Base-by-base conservation (phyloP, 2,113 vertebrate species). In the Ceyx melanurus region DNA sequence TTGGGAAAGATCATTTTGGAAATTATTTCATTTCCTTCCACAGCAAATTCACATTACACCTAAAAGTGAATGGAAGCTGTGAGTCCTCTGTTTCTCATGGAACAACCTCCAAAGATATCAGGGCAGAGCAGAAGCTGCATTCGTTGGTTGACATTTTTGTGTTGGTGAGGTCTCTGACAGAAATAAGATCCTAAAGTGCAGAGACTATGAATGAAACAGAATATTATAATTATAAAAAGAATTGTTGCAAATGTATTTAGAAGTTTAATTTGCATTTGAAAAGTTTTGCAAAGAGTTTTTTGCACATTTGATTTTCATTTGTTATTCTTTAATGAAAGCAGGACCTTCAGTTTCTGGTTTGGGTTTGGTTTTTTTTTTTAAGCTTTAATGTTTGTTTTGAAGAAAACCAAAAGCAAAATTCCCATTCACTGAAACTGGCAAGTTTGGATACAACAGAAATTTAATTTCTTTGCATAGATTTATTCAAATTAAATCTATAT, bases 1-100 rank as follows among this genome's bases (percentile, higher is more conserved):
- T 89, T 78, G 54, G 62, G 72, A 91, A 91, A 80, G 26, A 92
- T 81, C 0, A 53, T 22, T 86, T 89, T 88, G 46, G 51, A 89
- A 92, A 93, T 84, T 51, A 85, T 90, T 95, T 94, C 0, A 91
- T 89, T 95, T 92, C 83, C 56, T 90, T 78, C 74, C 51, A 61
- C 61, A 86, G 73, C 90, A 91, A 95, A 89, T 85, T 79, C 77
- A 42, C 31, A 35, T 86, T 82, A 54, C 35, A 74, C 57, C 53
- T 70, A 23, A 53, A 57, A 51, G 45, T 16, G 45, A 89, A 75
- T 31, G 78, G 73, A 79, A 75, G 73, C 46, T 71, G 10, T 3
- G 61, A 42, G 71, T 64, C 90, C 48, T 86, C 43, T 73, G 31
- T 54, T 90, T 65, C 80, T 65, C 80, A 74, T 65, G 75, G 68